Evolutionary conservation across 2,113 vertebrate genomes (phyloP), one percentile per base, ranked within the genome.

Genomic region (Ranitomeya variabilis): DNA sequence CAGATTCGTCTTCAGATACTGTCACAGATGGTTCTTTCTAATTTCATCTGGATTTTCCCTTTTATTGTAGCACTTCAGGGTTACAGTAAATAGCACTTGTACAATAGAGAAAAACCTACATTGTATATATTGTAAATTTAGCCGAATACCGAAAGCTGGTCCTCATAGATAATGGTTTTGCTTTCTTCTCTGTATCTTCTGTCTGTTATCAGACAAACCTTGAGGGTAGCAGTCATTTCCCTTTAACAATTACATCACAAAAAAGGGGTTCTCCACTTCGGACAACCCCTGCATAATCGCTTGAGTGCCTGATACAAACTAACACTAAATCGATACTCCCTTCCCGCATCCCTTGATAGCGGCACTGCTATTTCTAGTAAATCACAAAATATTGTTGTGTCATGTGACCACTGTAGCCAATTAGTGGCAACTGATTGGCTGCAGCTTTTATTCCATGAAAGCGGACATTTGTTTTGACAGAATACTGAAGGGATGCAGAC

Each of bases 1-100:
- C 12, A 0, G 26, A 62, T 79, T 79, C 54, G 54, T 78, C 85
- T 26, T 60, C 84, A 23, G 69, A 51, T n/a, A 76, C 45, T 1
- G n/a, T 81, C 55, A 59, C 18, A 15, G 57, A 62, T 31, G 57
- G 55, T 31, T 62, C 55, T 55, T 6, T 4, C 4, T 59, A 60
- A 59, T 26, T 59, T 59, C 54, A 59, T 57, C 21, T 57, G 78
- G 11, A 57, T 57, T 57, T 57, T 15, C 10, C 54, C 11, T 54
- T 77, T 14, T 16, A 59, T 54, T 60, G 54, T 18, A 80, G 79
- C 79, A 60, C 79, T 60, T 81, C 62, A 80, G n/a, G 55, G 54
- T 80, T 80, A 80, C 18, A 80, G 78, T 57, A 79, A 79, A 79
- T 6, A 57, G 77, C 77, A 79, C 52, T 80, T 60, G 31, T 37